A percentile compares a stretch with the other conserved stretches of the same genome.
phyloP scores from a whole-genome alignment of 2,797 vertebrate genomes.

The Oreonectes daqikongensis region DNA sequence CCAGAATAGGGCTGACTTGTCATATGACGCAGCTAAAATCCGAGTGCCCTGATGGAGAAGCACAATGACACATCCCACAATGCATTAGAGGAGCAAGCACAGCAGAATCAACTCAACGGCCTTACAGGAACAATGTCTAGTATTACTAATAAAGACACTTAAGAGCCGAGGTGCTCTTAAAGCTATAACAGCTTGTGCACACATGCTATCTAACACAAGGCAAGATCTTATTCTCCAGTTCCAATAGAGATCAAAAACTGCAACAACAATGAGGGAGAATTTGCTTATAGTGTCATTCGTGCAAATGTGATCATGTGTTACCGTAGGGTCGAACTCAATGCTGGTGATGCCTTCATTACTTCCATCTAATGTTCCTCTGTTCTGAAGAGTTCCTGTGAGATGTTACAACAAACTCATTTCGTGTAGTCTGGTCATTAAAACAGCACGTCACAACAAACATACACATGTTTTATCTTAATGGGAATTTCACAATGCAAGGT shows the following conservation, averaged over 20 bases:
- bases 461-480: not conserved
- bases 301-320: conserved; percentile 58
- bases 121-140: conserved; percentile 18
- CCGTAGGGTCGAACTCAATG: conserved; percentile 83
- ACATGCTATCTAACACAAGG: not conserved
- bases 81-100: conserved; percentile 11
- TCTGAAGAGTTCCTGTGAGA: conserved; percentile 76
- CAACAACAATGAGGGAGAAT: not conserved
- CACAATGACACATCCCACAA: conserved; percentile 40
- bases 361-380: conserved; percentile 77
- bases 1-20: conserved; percentile 86
- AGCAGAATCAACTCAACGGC: conserved; percentile 14
- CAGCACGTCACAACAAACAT: too few relatives aligned
- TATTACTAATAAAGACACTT: not conserved
- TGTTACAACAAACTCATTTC: not conserved
- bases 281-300: not conserved
- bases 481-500: too few relatives aligned
- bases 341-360: conserved; percentile 85
- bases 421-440: too few relatives aligned
- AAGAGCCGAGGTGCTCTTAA: not conserved
- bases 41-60: conserved; percentile 73
- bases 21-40: conserved; percentile 82
- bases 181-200: not conserved
- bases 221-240: not conserved
- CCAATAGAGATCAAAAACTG: not conserved